phyloP scores from a whole-genome alignment of 2,888 invertebrate species.

The Caradrina clavipalpis region DNA sequence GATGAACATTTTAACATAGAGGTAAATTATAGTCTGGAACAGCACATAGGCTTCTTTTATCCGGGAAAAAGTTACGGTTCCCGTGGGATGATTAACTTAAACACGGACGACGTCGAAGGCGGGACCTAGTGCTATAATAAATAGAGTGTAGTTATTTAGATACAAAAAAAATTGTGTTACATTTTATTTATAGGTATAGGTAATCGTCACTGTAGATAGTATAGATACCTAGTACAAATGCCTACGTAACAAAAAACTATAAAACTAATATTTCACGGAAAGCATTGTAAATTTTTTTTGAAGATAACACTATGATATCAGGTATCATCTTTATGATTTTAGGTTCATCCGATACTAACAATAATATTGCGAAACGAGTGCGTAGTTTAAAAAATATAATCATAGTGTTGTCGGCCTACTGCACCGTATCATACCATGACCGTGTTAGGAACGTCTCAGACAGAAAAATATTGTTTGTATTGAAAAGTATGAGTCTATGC shows the following conservation, averaged over 20 bases:
- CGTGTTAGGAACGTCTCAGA: neutral
- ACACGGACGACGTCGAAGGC: too few relatives aligned
- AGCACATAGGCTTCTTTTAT: too few relatives aligned
- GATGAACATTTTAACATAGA: too few relatives aligned
- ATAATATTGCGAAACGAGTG: conserved; percentile 11
- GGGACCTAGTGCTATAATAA: too few relatives aligned
- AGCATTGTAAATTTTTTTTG: conserved; percentile 4
- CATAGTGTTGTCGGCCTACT: neutral
- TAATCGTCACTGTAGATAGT: neutral
- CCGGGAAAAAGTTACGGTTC: too few relatives aligned
- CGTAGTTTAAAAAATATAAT: conserved; percentile 4
- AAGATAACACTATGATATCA: conserved; percentile 30
- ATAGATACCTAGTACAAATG: neutral
- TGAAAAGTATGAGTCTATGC: too few relatives aligned
- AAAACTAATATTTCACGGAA: conserved; percentile 16
- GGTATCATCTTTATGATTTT: neutral
- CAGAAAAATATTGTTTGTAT: neutral
- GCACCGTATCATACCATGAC: neutral
- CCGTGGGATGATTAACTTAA: too few relatives aligned
- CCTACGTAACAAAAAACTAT: neutral
- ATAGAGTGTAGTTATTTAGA: too few relatives aligned
- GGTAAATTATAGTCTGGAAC: too few relatives aligned
- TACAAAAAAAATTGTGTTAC: too few relatives aligned
- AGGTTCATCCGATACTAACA: conserved; percentile 16
- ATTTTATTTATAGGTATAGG: too few relatives aligned